Evolutionary conservation across 2,888 invertebrate species (phyloP).

Genomic region (Synanthedon myopaeformis): DNA sequence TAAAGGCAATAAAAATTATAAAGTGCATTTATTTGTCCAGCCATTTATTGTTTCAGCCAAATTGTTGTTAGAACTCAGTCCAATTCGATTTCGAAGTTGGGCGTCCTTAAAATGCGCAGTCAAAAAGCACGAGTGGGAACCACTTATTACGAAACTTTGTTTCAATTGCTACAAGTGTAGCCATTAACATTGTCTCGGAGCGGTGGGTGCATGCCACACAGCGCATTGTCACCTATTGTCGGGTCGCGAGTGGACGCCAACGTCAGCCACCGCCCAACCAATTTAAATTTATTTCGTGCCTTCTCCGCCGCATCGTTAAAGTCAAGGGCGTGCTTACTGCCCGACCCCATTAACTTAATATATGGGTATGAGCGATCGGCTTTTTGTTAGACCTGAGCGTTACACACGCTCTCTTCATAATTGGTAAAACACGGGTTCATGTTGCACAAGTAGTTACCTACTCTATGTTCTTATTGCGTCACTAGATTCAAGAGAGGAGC

Average conservation of each 20-base stretch:
- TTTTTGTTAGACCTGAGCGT: slow-evolving; percentile 38
- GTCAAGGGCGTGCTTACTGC: slow-evolving; percentile 48
- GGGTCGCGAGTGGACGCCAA: not conserved
- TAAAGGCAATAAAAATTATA: too few relatives aligned
- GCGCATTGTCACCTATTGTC: too few relatives aligned
- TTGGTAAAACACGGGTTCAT: slow-evolving; percentile 35
- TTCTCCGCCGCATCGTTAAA: slow-evolving; percentile 40
- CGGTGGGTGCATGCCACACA: not conserved
- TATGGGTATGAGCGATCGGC: slow-evolving; percentile 44
- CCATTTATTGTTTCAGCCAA: too few relatives aligned
- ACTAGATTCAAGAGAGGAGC: too few relatives aligned
- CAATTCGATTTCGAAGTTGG: too few relatives aligned
- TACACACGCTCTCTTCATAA: slow-evolving; percentile 28
- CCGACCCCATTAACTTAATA: slow-evolving; percentile 50
- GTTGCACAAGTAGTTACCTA: slow-evolving; percentile 24
- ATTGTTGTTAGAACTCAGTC: too few relatives aligned
- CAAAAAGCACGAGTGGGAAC: not conserved
- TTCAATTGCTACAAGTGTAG: not conserved
- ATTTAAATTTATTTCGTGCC: slow-evolving; percentile 55
- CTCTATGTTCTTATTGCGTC: too few relatives aligned
- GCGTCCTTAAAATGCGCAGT: not conserved
- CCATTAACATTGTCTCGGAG: not conserved
- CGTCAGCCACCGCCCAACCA: slow-evolving; percentile 20
- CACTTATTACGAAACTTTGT: not conserved
- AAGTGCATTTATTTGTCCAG: too few relatives aligned